A percentile compares a stretch with the other conserved stretches of the same genome.
phyloP scores from a whole-genome alignment of 2,113 vertebrate genomes.

The Eulemur macaco region DNA sequence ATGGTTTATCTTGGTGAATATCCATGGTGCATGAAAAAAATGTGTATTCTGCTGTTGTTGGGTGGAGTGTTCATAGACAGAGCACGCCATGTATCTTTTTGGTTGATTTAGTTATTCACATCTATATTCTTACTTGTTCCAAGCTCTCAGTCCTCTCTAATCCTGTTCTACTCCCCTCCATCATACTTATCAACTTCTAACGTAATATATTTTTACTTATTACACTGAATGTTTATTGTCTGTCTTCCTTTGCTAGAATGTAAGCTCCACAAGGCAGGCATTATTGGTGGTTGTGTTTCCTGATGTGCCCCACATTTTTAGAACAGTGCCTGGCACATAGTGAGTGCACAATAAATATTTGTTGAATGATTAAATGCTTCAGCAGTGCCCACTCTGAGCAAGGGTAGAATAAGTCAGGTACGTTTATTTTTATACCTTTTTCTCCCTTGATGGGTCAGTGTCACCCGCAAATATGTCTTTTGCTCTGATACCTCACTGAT shows the following conservation, averaged over 20 bases:
- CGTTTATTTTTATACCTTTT: background rate
- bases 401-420: background rate
- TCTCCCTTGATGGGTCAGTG: background rate
- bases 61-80: fast-evolving
- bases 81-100: background rate
- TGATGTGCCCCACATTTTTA: background rate
- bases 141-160: background rate
- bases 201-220: background rate
- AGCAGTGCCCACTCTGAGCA: background rate
- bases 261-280: background rate
- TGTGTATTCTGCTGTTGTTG: background rate
- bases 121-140: background rate
- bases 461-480: background rate
- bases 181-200: background rate
- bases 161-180: background rate
- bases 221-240: background rate
- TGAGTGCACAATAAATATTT: background rate
- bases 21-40: background rate
- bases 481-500: background rate
- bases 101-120: background rate
- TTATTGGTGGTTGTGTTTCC: background rate
- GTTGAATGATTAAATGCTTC: background rate
- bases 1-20: background rate
- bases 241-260: background rate
- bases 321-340: background rate